Evolutionary conservation across 2,888 invertebrate species (phyloP).

Genomic region (Crepidodera aurea): DNA sequence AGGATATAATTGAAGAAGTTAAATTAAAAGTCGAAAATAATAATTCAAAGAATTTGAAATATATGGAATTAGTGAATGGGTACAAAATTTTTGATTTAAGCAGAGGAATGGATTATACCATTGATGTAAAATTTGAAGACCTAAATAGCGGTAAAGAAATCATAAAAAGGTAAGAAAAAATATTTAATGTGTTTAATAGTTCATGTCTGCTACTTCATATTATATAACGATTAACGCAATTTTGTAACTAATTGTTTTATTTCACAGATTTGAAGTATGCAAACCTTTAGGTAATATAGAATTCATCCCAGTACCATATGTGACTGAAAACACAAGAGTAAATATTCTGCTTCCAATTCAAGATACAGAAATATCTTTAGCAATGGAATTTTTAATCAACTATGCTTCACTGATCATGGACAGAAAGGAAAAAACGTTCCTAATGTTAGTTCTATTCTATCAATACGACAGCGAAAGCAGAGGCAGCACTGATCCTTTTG

Average conservation of each 20-base stretch:
- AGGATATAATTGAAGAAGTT: conserved; percentile 59
- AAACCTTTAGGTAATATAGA: conserved; percentile 89
- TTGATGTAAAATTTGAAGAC: conserved; percentile 74
- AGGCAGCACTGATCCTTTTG: conserved; percentile 61
- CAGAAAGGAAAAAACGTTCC: conserved; percentile 79
- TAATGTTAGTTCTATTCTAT: conserved; percentile 78
- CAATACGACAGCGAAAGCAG: conserved; percentile 70
- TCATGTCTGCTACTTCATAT: not conserved
- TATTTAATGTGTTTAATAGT: not conserved
- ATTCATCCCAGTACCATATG: conserved; percentile 91
- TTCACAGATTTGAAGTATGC: conserved; percentile 75
- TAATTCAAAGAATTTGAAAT: conserved; percentile 65
- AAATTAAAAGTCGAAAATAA: conserved; percentile 62
- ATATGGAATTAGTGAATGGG: conserved; percentile 70
- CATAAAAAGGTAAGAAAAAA: conserved; percentile 62
- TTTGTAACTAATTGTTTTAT: not conserved
- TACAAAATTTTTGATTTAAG: conserved; percentile 83
- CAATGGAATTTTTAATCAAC: conserved; percentile 73
- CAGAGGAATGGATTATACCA: conserved; percentile 84
- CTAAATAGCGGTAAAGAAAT: conserved; percentile 60
- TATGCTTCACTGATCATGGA: conserved; percentile 72
- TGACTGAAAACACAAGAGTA: conserved; percentile 90
- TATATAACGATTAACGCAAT: not conserved
- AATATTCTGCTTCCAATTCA: conserved; percentile 78
- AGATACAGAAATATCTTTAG: conserved; percentile 65